phyloP scores from a whole-genome alignment of 2,888 invertebrate genomes.

The Cephonodes hylas region DNA sequence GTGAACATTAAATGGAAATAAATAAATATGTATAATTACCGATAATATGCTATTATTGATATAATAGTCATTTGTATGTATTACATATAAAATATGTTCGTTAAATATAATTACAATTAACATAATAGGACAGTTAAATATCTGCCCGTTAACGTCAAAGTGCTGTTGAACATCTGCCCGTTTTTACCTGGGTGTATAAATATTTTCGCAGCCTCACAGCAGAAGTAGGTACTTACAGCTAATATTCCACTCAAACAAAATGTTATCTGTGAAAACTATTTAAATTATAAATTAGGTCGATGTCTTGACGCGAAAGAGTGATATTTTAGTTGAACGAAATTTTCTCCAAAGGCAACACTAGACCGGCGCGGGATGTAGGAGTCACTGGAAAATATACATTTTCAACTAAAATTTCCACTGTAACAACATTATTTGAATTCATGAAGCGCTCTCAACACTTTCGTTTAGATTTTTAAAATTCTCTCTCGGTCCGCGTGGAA shows the following conservation, averaged over 20 bases:
- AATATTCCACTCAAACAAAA: not conserved
- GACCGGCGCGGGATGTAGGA: not conserved
- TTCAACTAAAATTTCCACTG: slow-evolving; percentile 5
- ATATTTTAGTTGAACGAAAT: not conserved
- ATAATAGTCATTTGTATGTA: no score
- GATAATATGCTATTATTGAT: no score
- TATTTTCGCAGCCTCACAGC: not conserved
- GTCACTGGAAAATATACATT: slow-evolving; percentile 6
- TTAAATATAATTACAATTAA: no score
- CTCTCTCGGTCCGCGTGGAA: slow-evolving; percentile 19
- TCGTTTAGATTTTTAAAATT: slow-evolving; percentile 24
- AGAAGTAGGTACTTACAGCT: not conserved
- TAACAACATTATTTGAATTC: slow-evolving; percentile 16
- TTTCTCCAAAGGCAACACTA: not conserved
- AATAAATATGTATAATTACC: no score
- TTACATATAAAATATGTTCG: no score
- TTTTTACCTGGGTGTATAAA: not conserved
- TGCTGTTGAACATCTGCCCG: no score
- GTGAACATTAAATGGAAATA: no score
- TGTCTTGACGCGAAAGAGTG: not conserved
- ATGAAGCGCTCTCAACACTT: slow-evolving; percentile 21
- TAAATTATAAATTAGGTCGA: slow-evolving; percentile 2
- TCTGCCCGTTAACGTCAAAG: no score
- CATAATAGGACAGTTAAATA: not conserved
- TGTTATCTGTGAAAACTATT: not conserved